Base-by-base conservation (phyloP, 2,888 invertebrate genomes). In the Polydrusus tereticollis region DNA sequence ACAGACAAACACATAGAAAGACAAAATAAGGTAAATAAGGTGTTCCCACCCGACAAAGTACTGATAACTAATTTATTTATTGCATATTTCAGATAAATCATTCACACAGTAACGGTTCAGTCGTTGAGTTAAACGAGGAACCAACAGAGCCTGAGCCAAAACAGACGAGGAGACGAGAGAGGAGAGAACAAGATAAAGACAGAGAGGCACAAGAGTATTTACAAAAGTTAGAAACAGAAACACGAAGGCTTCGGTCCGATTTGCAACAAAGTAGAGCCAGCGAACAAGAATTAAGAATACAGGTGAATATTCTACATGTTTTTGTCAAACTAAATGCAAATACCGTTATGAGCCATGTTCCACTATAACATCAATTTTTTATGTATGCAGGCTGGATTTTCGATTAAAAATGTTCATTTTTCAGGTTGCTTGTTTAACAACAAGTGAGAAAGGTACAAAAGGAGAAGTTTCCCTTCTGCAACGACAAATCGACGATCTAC, bases 401-500 rank as follows among this genome's bases (percentile, higher is more conserved):
- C n/a, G n/a, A n/a, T n/a, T n/a, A n/a, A n/a, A n/a, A n/a, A n/a
- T n/a, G n/a, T n/a, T n/a, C n/a, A n/a, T n/a, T 68, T 75, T 66
- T 55, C 90, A 93, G 86, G 87, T 88, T 47, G 88, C 87, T 45
- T 86, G 88, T 29, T 87, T 92, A 79, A 86, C 91, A 58, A 89
- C 89, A 67, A 89, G 89, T 73, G 95, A 95, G 81, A 90, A 91
- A 80, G 88, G 88, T 77, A 86, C 88, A 41, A 89, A 90, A 81
- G 89, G 91, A 78, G 95, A 96, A 85, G 88, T 94, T 80, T 87
- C 89, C 69, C 91, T 92, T 81, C 89, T 96, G 83, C 94, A 94
- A 86, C 92, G 94, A 82, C 95, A 95, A 82, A 93, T 96, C 84
- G 96, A 96, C 80, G 93, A 93, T 83, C 87, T 97, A 79, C 96